phyloP scores from a whole-genome alignment of 1,140 invertebrate species.

The Hylaeus volcanicus region DNA sequence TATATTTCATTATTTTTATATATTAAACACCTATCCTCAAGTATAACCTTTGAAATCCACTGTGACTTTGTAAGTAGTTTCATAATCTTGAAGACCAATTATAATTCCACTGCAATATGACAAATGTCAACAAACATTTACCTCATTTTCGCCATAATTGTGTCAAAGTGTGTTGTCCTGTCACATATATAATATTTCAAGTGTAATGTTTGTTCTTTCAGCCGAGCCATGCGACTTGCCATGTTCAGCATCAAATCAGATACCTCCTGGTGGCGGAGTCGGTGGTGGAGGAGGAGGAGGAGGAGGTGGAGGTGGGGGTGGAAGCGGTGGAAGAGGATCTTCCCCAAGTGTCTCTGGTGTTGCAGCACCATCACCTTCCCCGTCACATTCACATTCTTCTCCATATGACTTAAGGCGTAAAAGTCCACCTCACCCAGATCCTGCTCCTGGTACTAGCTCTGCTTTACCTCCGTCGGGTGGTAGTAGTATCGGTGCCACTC shows the following conservation, averaged over 20 bases:
- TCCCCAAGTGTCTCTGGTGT: conserved; percentile 80
- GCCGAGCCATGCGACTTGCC: conserved; percentile 89
- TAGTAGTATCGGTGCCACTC: conserved; percentile 75
- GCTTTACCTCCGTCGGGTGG: conserved; percentile 79
- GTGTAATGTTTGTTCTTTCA: conserved; percentile 70
- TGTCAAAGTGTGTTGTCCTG: too few species aligned
- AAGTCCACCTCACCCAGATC: conserved; percentile 84
- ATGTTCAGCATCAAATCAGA: conserved; percentile 85
- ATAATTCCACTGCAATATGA: background rate
- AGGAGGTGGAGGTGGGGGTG: conserved; percentile 69
- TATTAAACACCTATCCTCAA: background rate
- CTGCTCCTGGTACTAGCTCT: conserved; percentile 79
- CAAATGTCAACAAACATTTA: background rate
- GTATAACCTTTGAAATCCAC: background rate
- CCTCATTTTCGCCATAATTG: too few species aligned
- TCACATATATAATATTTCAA: too few species aligned
- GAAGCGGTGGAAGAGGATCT: conserved; percentile 72
- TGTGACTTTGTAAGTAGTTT: background rate
- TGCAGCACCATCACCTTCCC: conserved; percentile 78
- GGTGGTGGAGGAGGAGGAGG: conserved; percentile 66
- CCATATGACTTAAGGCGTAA: conserved; percentile 92
- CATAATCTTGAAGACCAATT: background rate
- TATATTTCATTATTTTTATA: background rate
- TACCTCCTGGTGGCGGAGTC: conserved; percentile 80
- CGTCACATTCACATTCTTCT: conserved; percentile 85